Base-by-base conservation (phyloP, 2,113 vertebrate species). In the Saimiri boliviensis region DNA sequence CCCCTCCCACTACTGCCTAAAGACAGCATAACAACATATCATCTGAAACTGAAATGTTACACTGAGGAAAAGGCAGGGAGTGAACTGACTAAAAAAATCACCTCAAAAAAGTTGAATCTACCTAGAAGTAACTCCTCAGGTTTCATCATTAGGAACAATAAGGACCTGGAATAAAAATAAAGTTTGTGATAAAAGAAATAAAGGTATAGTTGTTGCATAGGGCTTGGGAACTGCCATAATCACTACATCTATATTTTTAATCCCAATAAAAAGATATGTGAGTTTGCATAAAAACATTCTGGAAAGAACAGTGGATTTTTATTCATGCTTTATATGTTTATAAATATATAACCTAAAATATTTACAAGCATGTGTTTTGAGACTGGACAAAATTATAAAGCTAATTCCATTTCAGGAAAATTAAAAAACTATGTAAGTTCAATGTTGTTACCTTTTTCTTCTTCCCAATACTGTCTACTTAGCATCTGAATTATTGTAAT, bases 311-410 rank as follows among this genome's bases (percentile, higher is more conserved):
- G 10, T 82, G 21, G 4, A 35, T 23, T 91, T 90, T 84, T 80
- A 83, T 88, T 97, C 47, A 91, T 70, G 63, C 6, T 76, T 94
- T 91, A 58, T 68, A n/a, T 88, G 8, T 88, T 85, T 93, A 32
- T 42, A n/a, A n/a, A 49, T 66, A 71, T 76, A n/a, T 91, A 82
- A 1, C 5, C 27, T 91, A 94, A 96, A 96, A 91, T 85, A 90
- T 95, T 96, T 91, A 35, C 82, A 81, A 94, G 6, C 5, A 86
- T 40, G 42, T 86, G 8, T 56, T 86, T 91, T 91, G 32, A 96
- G 19, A 85, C 25, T 35, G 35, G 13, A 87, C 40, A 93, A 66
- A 93, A 80, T 68, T 87, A 80, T 94, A 83, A 60, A 42, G 58
- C 32, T 54, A 80, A 93, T 80, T 70, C 7, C n/a, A 85, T 35